phyloP scores from a whole-genome alignment of 2,888 invertebrate genomes.

The Notocelia uddmanniana region DNA sequence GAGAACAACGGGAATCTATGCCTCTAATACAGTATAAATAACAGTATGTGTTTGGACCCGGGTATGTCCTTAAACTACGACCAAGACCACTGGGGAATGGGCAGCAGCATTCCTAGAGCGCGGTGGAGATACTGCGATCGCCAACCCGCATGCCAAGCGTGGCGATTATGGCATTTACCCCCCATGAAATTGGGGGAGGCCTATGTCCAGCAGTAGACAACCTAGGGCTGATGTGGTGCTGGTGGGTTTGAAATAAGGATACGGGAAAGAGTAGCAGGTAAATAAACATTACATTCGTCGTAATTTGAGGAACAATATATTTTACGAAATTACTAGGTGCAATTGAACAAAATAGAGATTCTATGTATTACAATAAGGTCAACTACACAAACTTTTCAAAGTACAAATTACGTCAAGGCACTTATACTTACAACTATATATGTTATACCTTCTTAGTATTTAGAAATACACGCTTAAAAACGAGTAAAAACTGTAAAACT shows the following conservation, averaged over 20 bases:
- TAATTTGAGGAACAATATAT: conserved; percentile 20
- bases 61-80: no score
- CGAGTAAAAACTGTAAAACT: neutral
- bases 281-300: neutral
- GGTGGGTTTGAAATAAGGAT: neutral
- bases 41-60: no score
- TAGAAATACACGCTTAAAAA: neutral
- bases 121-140: no score
- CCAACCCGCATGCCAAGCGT: no score
- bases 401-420: conserved; percentile 40
- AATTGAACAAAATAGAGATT: conserved; percentile 35
- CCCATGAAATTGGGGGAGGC: no score
- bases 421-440: conserved; percentile 41
- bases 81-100: no score
- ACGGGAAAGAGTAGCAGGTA: neutral
- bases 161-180: no score
- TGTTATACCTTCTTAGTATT: neutral
- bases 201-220: no score
- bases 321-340: conserved; percentile 1
- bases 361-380: conserved; percentile 17
- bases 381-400: neutral
- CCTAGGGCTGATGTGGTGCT: no score
- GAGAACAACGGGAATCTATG: no score
- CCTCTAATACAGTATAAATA: no score
- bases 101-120: no score